phyloP scores from a whole-genome alignment of 2,888 invertebrate species.

The Parnassius mnemosyne region DNA sequence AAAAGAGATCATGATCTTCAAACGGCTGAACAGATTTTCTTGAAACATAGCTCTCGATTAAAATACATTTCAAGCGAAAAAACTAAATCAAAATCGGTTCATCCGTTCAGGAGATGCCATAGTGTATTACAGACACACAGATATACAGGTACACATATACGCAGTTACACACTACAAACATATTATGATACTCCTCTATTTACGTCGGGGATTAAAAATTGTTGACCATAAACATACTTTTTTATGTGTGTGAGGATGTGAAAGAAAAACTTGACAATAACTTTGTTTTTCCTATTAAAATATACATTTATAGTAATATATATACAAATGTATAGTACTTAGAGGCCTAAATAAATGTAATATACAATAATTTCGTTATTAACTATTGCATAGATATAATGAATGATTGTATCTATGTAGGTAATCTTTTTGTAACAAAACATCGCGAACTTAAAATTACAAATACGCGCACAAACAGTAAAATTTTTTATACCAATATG shows the following conservation, averaged over 20 bases:
- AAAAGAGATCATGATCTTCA: no score
- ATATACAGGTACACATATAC: neutral
- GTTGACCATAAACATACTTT: neutral
- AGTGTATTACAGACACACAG: neutral
- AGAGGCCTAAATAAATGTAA: slow-evolving; percentile 6
- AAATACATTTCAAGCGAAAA: no score
- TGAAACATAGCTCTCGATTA: no score
- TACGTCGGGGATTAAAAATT: neutral
- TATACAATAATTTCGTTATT: neutral
- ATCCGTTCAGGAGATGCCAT: neutral
- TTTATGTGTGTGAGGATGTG: slow-evolving; percentile 1
- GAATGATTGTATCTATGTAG: no score
- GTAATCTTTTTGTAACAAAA: no score
- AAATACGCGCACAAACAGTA: no score
- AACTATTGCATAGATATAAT: no score
- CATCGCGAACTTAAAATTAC: no score
- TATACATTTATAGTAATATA: slow-evolving; percentile 11
- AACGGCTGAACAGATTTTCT: no score
- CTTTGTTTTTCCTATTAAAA: slow-evolving; percentile 6
- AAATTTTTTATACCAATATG: no score
- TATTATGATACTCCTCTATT: neutral
- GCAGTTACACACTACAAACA: neutral
- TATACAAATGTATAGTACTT: slow-evolving; percentile 2
- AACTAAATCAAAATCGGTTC: no score
- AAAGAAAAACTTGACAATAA: slow-evolving; percentile 18